These are phyloP conservation scores for Netelia melanura DNA, from an alignment of 2,888 invertebrate species.

Conservation along the genomic window DNA sequence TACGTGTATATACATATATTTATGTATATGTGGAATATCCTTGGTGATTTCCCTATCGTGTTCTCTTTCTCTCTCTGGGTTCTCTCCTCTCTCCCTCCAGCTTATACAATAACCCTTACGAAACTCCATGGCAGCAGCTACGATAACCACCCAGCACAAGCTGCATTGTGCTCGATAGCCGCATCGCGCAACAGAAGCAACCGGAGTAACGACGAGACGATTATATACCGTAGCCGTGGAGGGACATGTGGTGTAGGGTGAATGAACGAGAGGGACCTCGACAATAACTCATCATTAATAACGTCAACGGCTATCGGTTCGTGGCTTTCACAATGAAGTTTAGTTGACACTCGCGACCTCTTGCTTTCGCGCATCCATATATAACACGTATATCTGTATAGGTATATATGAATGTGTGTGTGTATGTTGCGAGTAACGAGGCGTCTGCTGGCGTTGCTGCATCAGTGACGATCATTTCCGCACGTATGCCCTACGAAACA, in stretches of 20 bases:
- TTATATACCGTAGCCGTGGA: conserved; percentile 10
- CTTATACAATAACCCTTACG: conserved; percentile 31
- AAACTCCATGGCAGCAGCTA: conserved; percentile 40
- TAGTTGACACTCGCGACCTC: conserved; percentile 67
- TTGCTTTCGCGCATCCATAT: conserved; percentile 6
- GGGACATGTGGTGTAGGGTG: conserved; percentile 20
- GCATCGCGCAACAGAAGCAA: conserved; percentile 6
- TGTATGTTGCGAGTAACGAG: background rate
- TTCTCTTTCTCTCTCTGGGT: background rate
- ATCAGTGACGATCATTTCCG: conserved; percentile 23
- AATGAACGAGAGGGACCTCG: conserved; percentile 37
- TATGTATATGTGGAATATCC: background rate
- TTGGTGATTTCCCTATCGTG: conserved; percentile 1
- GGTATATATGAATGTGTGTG: conserved; percentile 8
- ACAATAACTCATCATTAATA: conserved; percentile 73
- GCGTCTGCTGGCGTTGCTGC: conserved; percentile 42
- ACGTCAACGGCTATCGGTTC: conserved; percentile 66
- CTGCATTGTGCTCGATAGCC: conserved; percentile 53
- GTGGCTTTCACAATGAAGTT: conserved; percentile 68
- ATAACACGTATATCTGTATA: background rate
- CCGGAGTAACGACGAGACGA: conserved; percentile 28
- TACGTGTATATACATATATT: background rate
- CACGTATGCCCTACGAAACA: conserved; percentile 7
- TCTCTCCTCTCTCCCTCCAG: background rate
- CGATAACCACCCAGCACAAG: conserved; percentile 44